Evolutionary conservation across 2,113 vertebrate species (phyloP), one percentile per base, ranked within the genome.

Genomic region (Thamnaconus septentrionalis): DNA sequence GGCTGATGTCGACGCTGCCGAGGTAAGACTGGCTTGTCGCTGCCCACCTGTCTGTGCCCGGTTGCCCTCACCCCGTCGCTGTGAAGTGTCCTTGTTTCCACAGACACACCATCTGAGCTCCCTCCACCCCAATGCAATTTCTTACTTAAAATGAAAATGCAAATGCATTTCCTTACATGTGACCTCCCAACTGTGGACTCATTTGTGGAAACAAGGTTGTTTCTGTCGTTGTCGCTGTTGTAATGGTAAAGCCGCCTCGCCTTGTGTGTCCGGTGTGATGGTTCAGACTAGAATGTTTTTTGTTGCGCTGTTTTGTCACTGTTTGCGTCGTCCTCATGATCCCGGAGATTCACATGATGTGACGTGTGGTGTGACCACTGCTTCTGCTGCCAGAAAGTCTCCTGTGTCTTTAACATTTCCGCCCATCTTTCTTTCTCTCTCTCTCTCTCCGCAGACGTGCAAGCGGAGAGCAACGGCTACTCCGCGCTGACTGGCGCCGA

Each of bases 131-230:
- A 31, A 31, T 31, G 18, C 18, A 31, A 31, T 31, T 31, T 31
- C 18, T 31, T 31, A 31, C 18, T 31, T 31, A 31, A 31, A 31
- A 31, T 31, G 18, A 31, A 31, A 31, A 31, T 31, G 18, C 18
- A 31, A 31, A 31, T 31, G 59, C 10, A 5, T 66, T 54, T 5
- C 18, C 18, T 31, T 31, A 31, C 18, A 46, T 63, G 67, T 59
- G 51, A 67, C 66, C 72, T 52, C 56, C 48, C 58, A 64, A 59
- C 10, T 53, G 51, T 53, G 51, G 51, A 60, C 54, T 49, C 66
- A 75, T 87, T 79, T 89, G 82, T 90, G 85, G 89, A 92, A 90
- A 90, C 90, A 88, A 90, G 87, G 71, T 74, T 76, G 41, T 77
- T 61, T 74, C 53, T 82, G 84, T 87, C 65, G 71, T 74, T 76